phyloP scores from a whole-genome alignment of 1,140 invertebrate species.

The Drosophila tani region DNA sequence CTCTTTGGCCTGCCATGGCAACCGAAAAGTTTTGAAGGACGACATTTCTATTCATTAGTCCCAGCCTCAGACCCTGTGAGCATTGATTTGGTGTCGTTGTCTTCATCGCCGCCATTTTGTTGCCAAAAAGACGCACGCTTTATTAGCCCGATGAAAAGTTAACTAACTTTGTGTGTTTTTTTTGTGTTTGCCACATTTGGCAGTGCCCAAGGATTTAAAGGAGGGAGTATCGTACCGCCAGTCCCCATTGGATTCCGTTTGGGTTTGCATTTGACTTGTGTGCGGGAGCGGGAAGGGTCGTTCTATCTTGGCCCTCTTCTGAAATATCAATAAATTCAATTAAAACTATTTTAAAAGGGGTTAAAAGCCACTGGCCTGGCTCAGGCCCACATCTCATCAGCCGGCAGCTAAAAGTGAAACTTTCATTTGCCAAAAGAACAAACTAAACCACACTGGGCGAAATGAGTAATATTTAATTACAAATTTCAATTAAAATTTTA shows the following conservation, averaged over 20 bases:
- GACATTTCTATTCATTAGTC: constrained; percentile 80
- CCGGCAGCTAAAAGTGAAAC: constrained; percentile 36
- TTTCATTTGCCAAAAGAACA: constrained; percentile 48
- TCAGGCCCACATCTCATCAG: constrained; percentile 23
- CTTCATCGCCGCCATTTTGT: constrained; percentile 40
- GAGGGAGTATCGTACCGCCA: constrained; percentile 2
- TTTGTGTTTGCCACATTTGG: constrained; percentile 13
- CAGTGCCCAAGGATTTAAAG: constrained; percentile 5
- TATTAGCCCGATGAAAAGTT: constrained; percentile 77
- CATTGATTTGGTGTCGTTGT: constrained; percentile 67
- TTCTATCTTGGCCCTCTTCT: constrained; percentile 6
- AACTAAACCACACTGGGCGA: constrained; percentile 8
- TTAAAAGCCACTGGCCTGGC: constrained; percentile 49
- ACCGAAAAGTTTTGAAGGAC: constrained; percentile 74
- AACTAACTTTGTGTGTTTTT: constrained; percentile 61
- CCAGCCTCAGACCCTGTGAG: constrained; percentile 29
- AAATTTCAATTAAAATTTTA: neutral
- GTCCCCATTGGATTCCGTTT: constrained; percentile 21
- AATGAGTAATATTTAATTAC: neutral
- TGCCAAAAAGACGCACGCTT: constrained; percentile 67
- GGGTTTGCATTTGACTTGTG: constrained; percentile 34
- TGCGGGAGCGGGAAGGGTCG: neutral
- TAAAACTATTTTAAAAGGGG: constrained; percentile 64
- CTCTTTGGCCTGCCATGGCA: constrained; percentile 39
- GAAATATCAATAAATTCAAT: constrained; percentile 69